Conservation (phyloP, 1,140 invertebrate species). For the Caenorhabditis inopinata region DNA sequence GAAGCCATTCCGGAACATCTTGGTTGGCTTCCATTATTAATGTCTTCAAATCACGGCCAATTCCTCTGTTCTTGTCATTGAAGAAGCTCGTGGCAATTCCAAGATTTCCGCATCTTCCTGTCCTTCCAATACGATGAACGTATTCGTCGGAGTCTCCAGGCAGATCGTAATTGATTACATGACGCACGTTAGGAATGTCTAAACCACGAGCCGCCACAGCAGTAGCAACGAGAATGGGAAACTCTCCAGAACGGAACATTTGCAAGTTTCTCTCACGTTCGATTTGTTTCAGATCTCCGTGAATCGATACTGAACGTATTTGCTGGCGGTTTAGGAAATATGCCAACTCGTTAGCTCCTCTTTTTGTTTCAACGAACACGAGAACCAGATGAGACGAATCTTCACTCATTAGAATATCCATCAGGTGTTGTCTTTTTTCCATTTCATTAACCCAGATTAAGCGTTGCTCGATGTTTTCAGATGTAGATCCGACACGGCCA, state of each 20-base stretch:
- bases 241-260: slow-evolving; percentile 33
- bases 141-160: slow-evolving; percentile 93
- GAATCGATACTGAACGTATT: slow-evolving; percentile 84
- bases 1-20: slow-evolving; percentile 54
- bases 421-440: slow-evolving; percentile 89
- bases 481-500: slow-evolving; percentile 95
- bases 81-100: slow-evolving; percentile 89
- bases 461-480: slow-evolving; percentile 99
- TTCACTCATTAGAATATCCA: slow-evolving; percentile 78
- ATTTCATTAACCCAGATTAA: slow-evolving; percentile 68
- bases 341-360: slow-evolving; percentile 91
- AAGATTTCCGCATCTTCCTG: slow-evolving; percentile 71
- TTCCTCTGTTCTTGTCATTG: slow-evolving; percentile 94
- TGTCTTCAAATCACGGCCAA: slow-evolving; percentile 86
- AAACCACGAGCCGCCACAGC: slow-evolving; percentile 92
- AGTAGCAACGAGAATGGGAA: slow-evolving; percentile 92
- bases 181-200: slow-evolving; percentile 95
- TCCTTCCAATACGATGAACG: slow-evolving; percentile 94
- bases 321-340: slow-evolving; percentile 77
- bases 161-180: slow-evolving; percentile 88
- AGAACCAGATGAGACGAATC: slow-evolving; percentile 75
- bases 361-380: slow-evolving; percentile 98
- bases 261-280: slow-evolving; percentile 72
- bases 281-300: slow-evolving; percentile 90
- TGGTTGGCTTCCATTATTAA: slow-evolving; percentile 93